phyloP scores from a whole-genome alignment of 2,113 vertebrate genomes.

The Gobiocypris rarus region DNA sequence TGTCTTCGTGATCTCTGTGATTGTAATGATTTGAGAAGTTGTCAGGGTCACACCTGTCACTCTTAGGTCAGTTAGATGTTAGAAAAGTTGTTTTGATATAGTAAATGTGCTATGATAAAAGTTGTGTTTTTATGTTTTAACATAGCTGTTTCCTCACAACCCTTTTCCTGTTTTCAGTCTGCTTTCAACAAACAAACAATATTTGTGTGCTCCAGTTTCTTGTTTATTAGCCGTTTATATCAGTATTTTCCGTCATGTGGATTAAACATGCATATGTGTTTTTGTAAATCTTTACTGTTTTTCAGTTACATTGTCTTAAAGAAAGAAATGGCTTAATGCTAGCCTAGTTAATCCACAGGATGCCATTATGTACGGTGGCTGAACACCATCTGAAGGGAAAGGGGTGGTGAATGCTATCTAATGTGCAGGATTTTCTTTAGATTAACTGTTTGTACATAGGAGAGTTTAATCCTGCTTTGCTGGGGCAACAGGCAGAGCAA shows the following conservation, averaged over 20 bases:
- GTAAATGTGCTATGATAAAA: conserved; percentile 9
- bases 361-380: conserved; percentile 63
- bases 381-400: conserved; percentile 52
- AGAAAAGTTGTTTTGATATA: background rate
- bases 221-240: background rate
- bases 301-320: conserved; percentile 50
- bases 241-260: conserved; percentile 18
- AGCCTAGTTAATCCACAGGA: conserved; percentile 68
- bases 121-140: conserved; percentile 11
- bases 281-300: conserved; percentile 58
- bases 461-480: conserved; percentile 64
- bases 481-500: background rate
- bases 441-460: conserved; percentile 63
- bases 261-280: conserved; percentile 33
- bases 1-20: background rate
- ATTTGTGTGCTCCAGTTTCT: background rate
- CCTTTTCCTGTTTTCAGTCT: no score
- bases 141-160: background rate
- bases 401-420: conserved; percentile 59
- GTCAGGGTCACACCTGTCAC: background rate
- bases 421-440: conserved; percentile 67
- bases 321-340: conserved; percentile 57
- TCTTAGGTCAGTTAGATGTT: background rate
- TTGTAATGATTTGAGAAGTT: background rate
- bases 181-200: conserved; percentile 13